A percentile compares a stretch with the other conserved stretches of the same genome.
phyloP scores from a whole-genome alignment of 1,140 invertebrate species.

The Steinernema khuongi region DNA sequence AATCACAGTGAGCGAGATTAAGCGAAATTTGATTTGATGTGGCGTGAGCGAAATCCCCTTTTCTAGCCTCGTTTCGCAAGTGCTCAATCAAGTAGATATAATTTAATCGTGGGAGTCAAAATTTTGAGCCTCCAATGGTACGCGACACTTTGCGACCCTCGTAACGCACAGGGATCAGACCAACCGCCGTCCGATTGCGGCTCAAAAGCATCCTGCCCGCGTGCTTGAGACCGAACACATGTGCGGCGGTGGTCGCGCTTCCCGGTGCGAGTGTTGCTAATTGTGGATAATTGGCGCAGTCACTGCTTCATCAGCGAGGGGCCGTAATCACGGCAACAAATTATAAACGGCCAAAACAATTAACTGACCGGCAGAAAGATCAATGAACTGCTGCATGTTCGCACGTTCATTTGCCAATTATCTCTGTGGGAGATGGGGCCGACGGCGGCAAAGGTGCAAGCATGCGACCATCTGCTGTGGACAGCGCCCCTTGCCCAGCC shows the following conservation, averaged over 20 bases:
- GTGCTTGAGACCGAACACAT: background rate
- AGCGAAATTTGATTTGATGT: conserved; percentile 9
- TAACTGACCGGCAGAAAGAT: background rate
- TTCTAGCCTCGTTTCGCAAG: conserved; percentile 12
- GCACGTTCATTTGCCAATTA: conserved; percentile 1
- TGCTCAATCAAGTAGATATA: conserved; percentile 11
- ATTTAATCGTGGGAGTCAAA: conserved; percentile 13
- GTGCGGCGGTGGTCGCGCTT: background rate
- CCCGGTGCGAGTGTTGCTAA: background rate
- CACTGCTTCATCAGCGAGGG: background rate
- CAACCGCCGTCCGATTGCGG: background rate
- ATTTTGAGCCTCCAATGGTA: background rate
- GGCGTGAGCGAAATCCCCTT: conserved; percentile 10
- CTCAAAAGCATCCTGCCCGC: too few relatives aligned
- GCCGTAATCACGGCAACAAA: background rate
- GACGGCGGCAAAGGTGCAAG: background rate
- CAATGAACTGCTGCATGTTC: background rate
- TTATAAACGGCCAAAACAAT: background rate
- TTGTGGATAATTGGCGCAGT: background rate
- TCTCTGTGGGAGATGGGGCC: background rate
- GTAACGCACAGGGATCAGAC: background rate
- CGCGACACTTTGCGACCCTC: background rate
- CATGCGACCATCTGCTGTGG: background rate
- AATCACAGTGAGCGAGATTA: background rate
- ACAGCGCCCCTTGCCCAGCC: background rate